Percentiles rank a stretch among this genome's conserved stretches.
Evolutionary conservation across 1,140 invertebrate genomes (phyloP).

Genomic region (Ladona fulva): DNA sequence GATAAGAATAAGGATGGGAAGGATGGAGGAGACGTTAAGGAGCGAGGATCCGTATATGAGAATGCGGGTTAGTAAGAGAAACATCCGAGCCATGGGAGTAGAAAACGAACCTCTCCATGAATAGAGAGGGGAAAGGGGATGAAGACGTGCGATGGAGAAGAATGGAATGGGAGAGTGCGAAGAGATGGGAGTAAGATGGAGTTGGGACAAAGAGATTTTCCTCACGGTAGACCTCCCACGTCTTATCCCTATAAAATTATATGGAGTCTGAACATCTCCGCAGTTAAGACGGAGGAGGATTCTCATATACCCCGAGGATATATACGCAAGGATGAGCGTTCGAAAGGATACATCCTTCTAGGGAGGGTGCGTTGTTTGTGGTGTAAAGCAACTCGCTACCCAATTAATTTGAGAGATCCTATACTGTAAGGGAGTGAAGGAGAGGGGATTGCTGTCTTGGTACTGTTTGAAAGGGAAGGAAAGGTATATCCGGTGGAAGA

Average conservation of each 20-base stretch:
- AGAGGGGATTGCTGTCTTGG: too few species aligned
- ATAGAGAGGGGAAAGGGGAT: not conserved
- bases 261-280: not conserved
- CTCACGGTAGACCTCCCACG: not conserved
- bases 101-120: not conserved
- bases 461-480: too few species aligned
- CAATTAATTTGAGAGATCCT: slow-evolving; percentile 4
- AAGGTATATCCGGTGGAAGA: not conserved
- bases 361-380: not conserved
- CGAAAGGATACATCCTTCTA: not conserved
- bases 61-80: too few species aligned
- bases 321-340: not conserved
- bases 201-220: not conserved
- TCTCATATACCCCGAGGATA: not conserved
- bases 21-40: too few species aligned
- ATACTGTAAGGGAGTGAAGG: not conserved
- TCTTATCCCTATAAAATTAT: not conserved
- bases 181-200: not conserved
- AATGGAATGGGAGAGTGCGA: not conserved
- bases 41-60: too few species aligned
- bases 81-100: too few species aligned
- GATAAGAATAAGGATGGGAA: too few species aligned
- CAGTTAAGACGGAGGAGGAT: not conserved
- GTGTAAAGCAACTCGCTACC: not conserved
- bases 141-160: too few species aligned